These are phyloP conservation scores for Ganaspis sp. DNA, from an alignment of 1,140 invertebrate species.

Conservation along the genomic window DNA sequence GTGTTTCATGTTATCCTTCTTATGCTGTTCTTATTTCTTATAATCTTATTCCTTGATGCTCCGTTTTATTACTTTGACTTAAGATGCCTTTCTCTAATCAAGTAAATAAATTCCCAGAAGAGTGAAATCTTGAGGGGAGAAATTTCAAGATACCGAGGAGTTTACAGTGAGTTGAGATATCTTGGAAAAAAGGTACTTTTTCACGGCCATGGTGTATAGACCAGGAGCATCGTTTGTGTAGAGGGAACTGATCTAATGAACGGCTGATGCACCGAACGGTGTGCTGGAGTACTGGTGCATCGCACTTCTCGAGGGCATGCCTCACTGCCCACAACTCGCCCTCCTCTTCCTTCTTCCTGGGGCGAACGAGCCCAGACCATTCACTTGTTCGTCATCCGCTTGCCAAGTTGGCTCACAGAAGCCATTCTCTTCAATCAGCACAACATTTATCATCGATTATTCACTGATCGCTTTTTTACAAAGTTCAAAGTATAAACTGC, in stretches of 20 bases:
- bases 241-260: background rate
- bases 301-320: slow-evolving; percentile 29
- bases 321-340: slow-evolving; percentile 6
- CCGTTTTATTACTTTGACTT: too few species aligned
- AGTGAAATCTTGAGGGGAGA: too few species aligned
- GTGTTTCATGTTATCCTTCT: too few species aligned
- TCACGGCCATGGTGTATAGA: slow-evolving; percentile 12
- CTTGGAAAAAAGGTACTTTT: background rate
- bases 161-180: too few species aligned
- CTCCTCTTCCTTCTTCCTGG: slow-evolving; percentile 13
- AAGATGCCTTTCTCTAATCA: too few species aligned
- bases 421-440: slow-evolving; percentile 12
- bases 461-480: background rate
- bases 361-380: slow-evolving; percentile 48
- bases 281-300: slow-evolving; percentile 13
- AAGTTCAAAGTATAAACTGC: too few species aligned
- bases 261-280: background rate
- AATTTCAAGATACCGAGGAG: too few species aligned
- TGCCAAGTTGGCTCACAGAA: slow-evolving; percentile 40
- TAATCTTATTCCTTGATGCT: too few species aligned
- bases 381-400: slow-evolving; percentile 64
- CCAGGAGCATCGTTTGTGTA: background rate
- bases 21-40: too few species aligned
- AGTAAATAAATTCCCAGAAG: too few species aligned
- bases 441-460: background rate